phyloP scores from a whole-genome alignment of 2,113 vertebrate species.

The Empidonax alnorum region DNA sequence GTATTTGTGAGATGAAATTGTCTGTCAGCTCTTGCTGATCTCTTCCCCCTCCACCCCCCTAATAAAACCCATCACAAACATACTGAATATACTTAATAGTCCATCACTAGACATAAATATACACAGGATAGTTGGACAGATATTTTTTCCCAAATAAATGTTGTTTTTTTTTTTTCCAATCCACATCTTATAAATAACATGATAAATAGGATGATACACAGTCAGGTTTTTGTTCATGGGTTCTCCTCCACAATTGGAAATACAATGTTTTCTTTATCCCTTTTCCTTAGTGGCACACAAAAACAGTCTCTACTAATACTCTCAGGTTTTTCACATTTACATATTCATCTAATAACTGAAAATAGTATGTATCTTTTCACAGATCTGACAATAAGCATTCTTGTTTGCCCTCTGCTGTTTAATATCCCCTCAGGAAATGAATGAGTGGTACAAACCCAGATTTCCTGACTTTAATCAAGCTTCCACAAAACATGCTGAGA shows the following conservation, averaged over 20 bases:
- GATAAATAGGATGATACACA: neutral
- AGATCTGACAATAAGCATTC: conserved; percentile 61
- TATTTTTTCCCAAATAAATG: neutral
- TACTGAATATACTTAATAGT: conserved; percentile 19
- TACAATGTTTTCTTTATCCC: neutral
- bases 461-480: conserved; percentile 83
- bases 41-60: neutral
- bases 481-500: conserved; percentile 76
- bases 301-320: neutral
- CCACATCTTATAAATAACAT: neutral
- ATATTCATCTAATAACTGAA: conserved; percentile 5
- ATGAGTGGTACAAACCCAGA: conserved; percentile 83
- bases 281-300: neutral
- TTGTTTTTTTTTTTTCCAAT: neutral
- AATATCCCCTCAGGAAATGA: conserved; percentile 78
- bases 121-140: neutral
- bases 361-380: neutral
- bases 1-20: conserved; percentile 58
- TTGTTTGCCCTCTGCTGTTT: conserved; percentile 26
- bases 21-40: conserved; percentile 67
- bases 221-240: neutral
- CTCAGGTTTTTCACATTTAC: neutral
- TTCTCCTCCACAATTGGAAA: neutral
- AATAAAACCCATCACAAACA: conserved; percentile 18
- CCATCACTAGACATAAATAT: neutral